Evolutionary conservation across 2,113 vertebrate species (phyloP), one percentile per base, ranked within the genome.

Genomic region (Planiliza haematocheilus): DNA sequence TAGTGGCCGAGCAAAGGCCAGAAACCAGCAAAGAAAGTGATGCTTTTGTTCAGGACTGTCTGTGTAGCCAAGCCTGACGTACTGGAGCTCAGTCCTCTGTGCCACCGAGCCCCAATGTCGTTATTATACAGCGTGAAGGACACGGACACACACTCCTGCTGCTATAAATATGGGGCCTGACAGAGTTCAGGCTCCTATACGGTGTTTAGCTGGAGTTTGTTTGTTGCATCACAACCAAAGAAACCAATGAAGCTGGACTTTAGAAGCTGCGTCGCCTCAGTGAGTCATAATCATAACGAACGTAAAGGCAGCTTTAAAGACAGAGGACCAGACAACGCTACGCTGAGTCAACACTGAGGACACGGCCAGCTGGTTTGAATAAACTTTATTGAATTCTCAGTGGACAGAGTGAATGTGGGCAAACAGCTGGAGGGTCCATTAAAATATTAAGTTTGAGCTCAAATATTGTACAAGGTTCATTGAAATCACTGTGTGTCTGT

Each of bases 1-100:
- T 53, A 71, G 63, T 57, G 51, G n/a, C 41, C 10, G 8, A 20
- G 12, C 50, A 73, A 69, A 78, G 52, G 52, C 38, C 10, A 51
- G 34, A 55, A 39, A 34, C n/a, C 38, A 39, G 30, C 24, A 30
- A 21, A 16, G 49, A 36, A 24, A 43, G n/a, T 48, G 60, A 68
- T 64, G 67, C 42, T 8, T 12, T 43, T 66, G 39, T 51, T 17
- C 24, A 36, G 42, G 8, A 16, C 18, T 51, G 43, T 51, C 42
- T 50, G 34, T 73, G 70, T 14, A 42, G 43, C 37, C 18, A 38
- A 30, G 61, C 42, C 42, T 39, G 50, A 68, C 18, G 36, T 21
- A 46, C 38, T 10, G n/a, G 4, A 14, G 36, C 21, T 71, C 21
- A 45, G 42, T 48, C 17, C 69, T 56, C 9, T 51, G 53, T 9